These are phyloP conservation scores for Callionymus lyra DNA, from an alignment of 2,113 vertebrate species.

Conservation along the genomic window DNA sequence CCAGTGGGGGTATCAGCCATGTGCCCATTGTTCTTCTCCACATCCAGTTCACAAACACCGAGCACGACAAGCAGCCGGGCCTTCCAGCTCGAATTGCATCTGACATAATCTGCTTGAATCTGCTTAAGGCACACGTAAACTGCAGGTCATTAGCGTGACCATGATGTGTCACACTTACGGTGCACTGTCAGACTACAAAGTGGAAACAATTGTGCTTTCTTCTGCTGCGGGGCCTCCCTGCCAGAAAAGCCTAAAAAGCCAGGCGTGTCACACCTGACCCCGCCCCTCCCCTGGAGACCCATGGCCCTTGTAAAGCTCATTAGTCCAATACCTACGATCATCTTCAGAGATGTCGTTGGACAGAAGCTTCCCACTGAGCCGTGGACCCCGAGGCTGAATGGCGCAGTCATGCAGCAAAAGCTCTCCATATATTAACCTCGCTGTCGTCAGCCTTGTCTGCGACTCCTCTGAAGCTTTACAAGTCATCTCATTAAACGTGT, in stretches of 20 bases:
- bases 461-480: slow-evolving; percentile 43
- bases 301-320: slow-evolving; percentile 67
- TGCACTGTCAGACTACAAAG: slow-evolving; percentile 56
- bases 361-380: slow-evolving; percentile 55
- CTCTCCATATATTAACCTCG: slow-evolving; percentile 59
- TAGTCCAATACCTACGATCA: slow-evolving; percentile 67
- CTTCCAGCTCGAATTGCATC: slow-evolving; percentile 59
- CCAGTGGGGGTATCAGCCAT: slow-evolving; percentile 52
- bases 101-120: slow-evolving; percentile 69
- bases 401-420: slow-evolving; percentile 64
- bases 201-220: slow-evolving; percentile 56
- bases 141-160: slow-evolving; percentile 56
- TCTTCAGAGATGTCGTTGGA: slow-evolving; percentile 66
- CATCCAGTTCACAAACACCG: slow-evolving; percentile 55
- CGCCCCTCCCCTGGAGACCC: slow-evolving; percentile 37
- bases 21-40: slow-evolving; percentile 57
- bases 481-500: slow-evolving; percentile 32
- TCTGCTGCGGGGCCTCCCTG: slow-evolving; percentile 38
- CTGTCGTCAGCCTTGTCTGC: slow-evolving; percentile 37
- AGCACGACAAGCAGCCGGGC: slow-evolving; percentile 49
- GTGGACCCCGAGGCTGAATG: slow-evolving; percentile 49
- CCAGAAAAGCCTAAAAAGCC: slow-evolving; percentile 40
- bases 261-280: slow-evolving; percentile 53
- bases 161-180: slow-evolving; percentile 56
- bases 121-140: slow-evolving; percentile 63